These are phyloP conservation scores for Callospermophilus lateralis DNA, from an alignment of 2,113 vertebrate genomes.

Conservation along the genomic window DNA sequence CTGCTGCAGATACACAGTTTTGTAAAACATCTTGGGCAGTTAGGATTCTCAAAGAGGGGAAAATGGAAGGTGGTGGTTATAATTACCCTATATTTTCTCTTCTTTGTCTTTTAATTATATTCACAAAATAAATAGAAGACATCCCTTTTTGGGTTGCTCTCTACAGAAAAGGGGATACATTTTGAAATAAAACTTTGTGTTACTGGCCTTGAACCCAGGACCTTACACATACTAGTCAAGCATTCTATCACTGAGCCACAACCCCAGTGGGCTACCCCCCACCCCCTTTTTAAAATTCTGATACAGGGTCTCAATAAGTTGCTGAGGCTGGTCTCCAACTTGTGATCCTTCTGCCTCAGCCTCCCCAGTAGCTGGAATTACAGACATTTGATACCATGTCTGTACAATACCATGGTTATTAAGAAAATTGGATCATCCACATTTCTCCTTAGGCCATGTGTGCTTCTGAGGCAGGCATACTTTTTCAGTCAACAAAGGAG, in stretches of 20 bases:
- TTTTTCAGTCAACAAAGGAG: constrained; percentile 9
- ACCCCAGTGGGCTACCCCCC: too few species aligned
- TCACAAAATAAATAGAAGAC: background rate
- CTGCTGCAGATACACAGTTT: background rate
- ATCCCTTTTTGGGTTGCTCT: background rate
- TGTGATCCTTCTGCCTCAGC: too few species aligned
- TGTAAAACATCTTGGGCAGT: constrained; percentile 32
- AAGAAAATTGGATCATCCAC: background rate
- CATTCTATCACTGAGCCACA: too few species aligned
- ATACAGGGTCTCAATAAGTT: too few species aligned
- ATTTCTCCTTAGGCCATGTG: constrained; percentile 42
- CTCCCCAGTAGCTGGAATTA: too few species aligned
- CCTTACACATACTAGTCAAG: too few species aligned
- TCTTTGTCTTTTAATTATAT: constrained; percentile 42
- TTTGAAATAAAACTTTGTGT: background rate
- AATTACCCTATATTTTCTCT: constrained; percentile 7
- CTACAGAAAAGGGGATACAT: background rate
- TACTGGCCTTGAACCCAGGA: too few species aligned
- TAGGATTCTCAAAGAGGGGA: constrained; percentile 21
- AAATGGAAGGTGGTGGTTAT: background rate
- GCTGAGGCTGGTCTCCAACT: too few species aligned
- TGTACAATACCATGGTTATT: background rate
- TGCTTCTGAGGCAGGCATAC: background rate
- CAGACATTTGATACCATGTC: too few species aligned
- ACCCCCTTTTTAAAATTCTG: too few species aligned